Percentiles rank a stretch among this genome's conserved stretches.
Conservation (phyloP, 2,113 vertebrate genomes). For the Aythya baeri region DNA sequence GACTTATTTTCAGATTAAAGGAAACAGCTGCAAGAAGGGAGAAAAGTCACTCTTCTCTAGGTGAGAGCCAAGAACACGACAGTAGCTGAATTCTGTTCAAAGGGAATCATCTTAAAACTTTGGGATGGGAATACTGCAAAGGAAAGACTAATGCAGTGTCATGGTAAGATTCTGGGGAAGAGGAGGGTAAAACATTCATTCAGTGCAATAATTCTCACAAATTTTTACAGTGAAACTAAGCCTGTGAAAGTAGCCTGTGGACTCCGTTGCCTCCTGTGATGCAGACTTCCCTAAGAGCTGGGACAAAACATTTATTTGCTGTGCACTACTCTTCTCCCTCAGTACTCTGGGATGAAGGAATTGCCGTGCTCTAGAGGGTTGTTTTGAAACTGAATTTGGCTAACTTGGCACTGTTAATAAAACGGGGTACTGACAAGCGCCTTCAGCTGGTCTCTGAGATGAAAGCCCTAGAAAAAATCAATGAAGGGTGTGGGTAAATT, state of each 20-base stretch:
- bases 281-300: neutral
- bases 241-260: neutral
- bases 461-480: neutral
- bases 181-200: neutral
- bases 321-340: fast-evolving
- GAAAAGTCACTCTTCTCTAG: neutral
- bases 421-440: neutral
- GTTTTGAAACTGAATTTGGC: neutral
- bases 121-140: neutral
- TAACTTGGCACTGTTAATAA: neutral
- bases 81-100: neutral
- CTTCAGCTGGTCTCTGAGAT: fast-evolving
- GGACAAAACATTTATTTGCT: neutral
- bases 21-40: neutral
- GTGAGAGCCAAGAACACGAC: neutral
- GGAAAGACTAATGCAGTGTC: neutral
- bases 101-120: neutral
- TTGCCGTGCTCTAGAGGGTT: neutral
- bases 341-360: neutral
- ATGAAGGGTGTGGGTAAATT: neutral
- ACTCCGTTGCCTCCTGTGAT: neutral
- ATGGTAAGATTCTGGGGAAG: neutral
- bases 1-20: conserved; percentile 39
- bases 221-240: neutral
- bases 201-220: neutral